Base-by-base conservation (phyloP, 1,140 invertebrate species). In the Cepaea nemoralis region DNA sequence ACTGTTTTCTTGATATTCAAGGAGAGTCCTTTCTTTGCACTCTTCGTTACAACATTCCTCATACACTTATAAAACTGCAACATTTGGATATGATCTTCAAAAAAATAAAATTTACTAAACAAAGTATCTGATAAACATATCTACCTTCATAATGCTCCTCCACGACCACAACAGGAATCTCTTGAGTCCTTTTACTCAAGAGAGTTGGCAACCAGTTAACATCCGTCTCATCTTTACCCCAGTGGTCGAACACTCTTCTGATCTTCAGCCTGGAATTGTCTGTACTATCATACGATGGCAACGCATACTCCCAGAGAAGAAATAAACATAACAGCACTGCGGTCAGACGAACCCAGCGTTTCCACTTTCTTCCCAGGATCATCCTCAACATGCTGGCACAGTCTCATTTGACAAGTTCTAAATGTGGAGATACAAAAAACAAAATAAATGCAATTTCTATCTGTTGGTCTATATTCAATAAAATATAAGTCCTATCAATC, bases 141-240 rank as follows among this genome's bases (percentile, higher is more conserved):
- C 33, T 45, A 78, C 76, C 76, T 78, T 78, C 76, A 78, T 78
- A 78, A 27, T 78, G 76, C 67, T 78, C 76, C 40, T 78, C 76
- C 22, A 78, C 76, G 1, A 78, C 76, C 39, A 78, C 76, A 8
- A 67, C 27, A 66, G 76, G 76, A n/a, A 67, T 37, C 63, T 66
- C 76, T 8, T 78, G 33, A 27, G 76, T 55, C 37, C 59, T 35
- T n/a, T 24, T 27, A 35, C 10, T 24, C 35, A 48, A 16, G 1
- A 78, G 24, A 27, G 22, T 40, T 27, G 63, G 76, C 39, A 78
- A 27, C 76, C 76, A 78, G 33, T 66, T 67, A 24, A 40, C 3
- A 40, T 78, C 76, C 1, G 14, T 27, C 33, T 59, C 45, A 73
- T 73, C 40, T n/a, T 12, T 8, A 45, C 70, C 40, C 70, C 70